These are phyloP conservation scores for Phaenicophaeus curvirostris DNA, from an alignment of 2,797 vertebrate species.

Conservation along the genomic window DNA sequence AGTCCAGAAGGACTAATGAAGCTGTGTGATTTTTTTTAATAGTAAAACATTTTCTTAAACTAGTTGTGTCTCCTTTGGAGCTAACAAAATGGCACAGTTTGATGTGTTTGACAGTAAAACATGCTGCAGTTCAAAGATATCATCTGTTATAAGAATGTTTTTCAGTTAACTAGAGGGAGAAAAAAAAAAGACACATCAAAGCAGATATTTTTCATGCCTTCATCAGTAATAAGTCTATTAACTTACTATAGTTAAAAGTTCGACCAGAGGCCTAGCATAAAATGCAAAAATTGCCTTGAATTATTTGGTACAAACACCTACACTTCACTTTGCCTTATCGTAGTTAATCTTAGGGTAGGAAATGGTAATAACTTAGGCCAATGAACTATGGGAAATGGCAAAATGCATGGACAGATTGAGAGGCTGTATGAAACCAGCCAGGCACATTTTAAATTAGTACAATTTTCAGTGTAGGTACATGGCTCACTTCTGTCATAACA, in stretches of 20 bases:
- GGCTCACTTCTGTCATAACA: background rate
- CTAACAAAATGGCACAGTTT: constrained; percentile 42
- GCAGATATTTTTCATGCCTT: background rate
- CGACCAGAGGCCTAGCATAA: background rate
- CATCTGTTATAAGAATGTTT: constrained; percentile 28
- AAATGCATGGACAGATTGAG: background rate
- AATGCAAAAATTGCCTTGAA: background rate
- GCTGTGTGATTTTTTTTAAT: background rate
- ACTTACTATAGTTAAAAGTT: background rate
- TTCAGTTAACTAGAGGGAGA: background rate
- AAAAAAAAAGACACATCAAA: background rate
- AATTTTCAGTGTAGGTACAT: background rate
- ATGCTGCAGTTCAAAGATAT: constrained; percentile 51
- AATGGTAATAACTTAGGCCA: background rate
- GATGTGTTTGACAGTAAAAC: constrained; percentile 49
- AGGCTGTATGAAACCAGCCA: background rate
- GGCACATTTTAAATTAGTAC: background rate
- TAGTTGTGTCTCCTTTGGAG: background rate
- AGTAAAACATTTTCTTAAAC: constrained; percentile 29
- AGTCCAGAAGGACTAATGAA: background rate
- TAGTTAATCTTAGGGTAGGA: background rate
- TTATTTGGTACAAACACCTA: background rate
- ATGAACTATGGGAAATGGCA: background rate
- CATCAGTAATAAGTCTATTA: background rate
- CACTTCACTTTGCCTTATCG: background rate